A percentile compares a stretch with the other conserved stretches of the same genome.
These are phyloP conservation scores for Temnopleurus reevesii DNA, from an alignment of 53 echinoderm and acorn worm genomes.

Conservation along the genomic window DNA sequence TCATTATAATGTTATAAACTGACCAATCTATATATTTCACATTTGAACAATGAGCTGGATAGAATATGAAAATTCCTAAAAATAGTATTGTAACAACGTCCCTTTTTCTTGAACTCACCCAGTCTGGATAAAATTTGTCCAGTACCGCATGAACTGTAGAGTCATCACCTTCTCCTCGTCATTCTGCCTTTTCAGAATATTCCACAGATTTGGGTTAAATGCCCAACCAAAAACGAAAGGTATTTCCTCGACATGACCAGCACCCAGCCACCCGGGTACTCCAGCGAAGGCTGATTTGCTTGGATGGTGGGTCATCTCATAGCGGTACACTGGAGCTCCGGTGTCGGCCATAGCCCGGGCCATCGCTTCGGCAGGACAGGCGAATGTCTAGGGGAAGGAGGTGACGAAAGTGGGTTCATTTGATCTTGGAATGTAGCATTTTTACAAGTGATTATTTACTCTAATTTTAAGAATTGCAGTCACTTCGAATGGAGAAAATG, in stretches of 20 bases:
- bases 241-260: conserved; percentile 73
- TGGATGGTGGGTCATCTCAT: conserved; percentile 80
- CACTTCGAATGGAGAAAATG: too few species aligned
- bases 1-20: too few species aligned
- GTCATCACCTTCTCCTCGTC: conserved; percentile 64
- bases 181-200: conserved; percentile 26
- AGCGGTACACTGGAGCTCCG: conserved; percentile 62
- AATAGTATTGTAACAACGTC: too few species aligned
- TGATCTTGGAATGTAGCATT: too few species aligned
- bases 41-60: too few species aligned
- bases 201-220: conserved; percentile 29
- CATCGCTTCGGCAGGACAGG: conserved; percentile 63
- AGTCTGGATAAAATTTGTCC: conserved; percentile 70
- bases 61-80: too few species aligned
- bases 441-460: too few species aligned
- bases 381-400: conserved; percentile 64
- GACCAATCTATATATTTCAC: too few species aligned
- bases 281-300: background rate
- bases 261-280: conserved; percentile 71
- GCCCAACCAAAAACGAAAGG: conserved; percentile 69
- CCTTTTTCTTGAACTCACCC: conserved; percentile 46
- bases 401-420: too few species aligned
- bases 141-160: conserved; percentile 68
- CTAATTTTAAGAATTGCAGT: too few species aligned
- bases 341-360: conserved; percentile 31